Percentiles rank a stretch among this genome's conserved stretches.
These are phyloP conservation scores for Acrocephalus scirpaceus DNA, from an alignment of 2,797 vertebrate genomes.

Conservation along the genomic window DNA sequence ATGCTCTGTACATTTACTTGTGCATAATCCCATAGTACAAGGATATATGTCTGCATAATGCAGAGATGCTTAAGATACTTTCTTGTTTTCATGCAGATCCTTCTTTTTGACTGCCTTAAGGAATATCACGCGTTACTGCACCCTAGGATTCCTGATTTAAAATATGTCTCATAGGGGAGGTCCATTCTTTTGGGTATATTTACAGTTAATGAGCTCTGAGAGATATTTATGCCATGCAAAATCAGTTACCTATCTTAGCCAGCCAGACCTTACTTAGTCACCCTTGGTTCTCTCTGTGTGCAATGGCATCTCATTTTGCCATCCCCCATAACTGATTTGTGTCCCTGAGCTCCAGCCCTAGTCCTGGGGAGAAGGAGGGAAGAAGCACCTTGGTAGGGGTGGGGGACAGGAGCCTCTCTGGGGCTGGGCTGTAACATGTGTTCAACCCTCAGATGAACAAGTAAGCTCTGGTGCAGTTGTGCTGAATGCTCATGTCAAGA, in stretches of 20 bases:
- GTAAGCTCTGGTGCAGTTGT: neutral
- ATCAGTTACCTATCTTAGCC: conserved; percentile 7
- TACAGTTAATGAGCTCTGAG: conserved; percentile 24
- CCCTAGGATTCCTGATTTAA: conserved; percentile 41
- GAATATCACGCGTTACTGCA: neutral
- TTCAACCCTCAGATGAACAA: neutral
- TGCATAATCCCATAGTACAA: neutral
- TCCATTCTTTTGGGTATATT: conserved; percentile 42
- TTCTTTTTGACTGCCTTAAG: conserved; percentile 40
- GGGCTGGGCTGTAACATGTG: neutral
- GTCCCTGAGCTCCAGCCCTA: neutral
- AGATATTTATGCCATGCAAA: conserved; percentile 9
- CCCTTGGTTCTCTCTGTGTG: neutral
- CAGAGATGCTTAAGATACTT: conserved; percentile 12
- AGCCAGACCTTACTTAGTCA: neutral
- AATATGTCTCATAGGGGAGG: neutral
- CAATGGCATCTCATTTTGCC: neutral
- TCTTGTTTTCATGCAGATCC: conserved; percentile 47
- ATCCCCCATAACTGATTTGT: neutral
- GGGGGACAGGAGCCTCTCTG: neutral
- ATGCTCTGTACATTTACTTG: neutral
- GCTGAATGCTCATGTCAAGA: neutral
- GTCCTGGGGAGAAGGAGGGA: neutral
- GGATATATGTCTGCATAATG: conserved; percentile 19
- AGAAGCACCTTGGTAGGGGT: fast-evolving